These are phyloP conservation scores for Poeciliopsis occidentalis DNA, from an alignment of 2,113 vertebrate species.

Conservation along the genomic window DNA sequence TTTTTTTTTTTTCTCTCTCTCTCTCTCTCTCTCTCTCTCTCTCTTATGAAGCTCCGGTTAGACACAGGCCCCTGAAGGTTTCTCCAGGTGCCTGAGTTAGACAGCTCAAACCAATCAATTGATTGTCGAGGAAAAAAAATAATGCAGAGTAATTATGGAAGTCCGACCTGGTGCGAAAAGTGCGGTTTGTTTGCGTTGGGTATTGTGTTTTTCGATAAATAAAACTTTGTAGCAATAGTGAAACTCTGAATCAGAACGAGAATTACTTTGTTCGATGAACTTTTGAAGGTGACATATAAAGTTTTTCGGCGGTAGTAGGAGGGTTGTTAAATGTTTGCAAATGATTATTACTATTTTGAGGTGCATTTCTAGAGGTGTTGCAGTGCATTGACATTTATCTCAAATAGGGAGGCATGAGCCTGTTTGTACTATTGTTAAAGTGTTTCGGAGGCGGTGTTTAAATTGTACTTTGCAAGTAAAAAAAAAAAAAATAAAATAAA, in stretches of 20 bases:
- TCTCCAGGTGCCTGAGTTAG: background rate
- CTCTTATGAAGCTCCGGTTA: background rate
- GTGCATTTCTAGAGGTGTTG: background rate
- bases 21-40: too few species aligned
- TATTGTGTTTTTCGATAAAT: conserved; percentile 63
- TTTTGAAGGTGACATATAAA: conserved; percentile 60
- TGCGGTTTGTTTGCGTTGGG: conserved; percentile 24
- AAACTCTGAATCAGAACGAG: conserved; percentile 68
- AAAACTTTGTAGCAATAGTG: conserved; percentile 56
- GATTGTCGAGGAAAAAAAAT: background rate
- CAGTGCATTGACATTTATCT: background rate
- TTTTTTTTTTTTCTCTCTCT: background rate
- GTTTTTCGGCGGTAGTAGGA: conserved; percentile 47
- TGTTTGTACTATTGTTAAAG: background rate
- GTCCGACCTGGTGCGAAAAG: background rate
- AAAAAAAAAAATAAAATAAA: background rate
- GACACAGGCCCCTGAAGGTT: conserved; percentile 44
- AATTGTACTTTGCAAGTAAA: conserved; percentile 2
- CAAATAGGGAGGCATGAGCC: background rate
- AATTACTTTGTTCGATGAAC: conserved; percentile 57
- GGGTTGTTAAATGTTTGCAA: conserved; percentile 44
- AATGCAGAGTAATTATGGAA: conserved; percentile 38
- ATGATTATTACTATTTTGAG: conserved; percentile 28
- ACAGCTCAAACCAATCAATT: conserved; percentile 49
- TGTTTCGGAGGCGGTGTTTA: conserved; percentile 8